Conservation (phyloP, 2,113 vertebrate genomes). For the Pionites leucogaster region DNA sequence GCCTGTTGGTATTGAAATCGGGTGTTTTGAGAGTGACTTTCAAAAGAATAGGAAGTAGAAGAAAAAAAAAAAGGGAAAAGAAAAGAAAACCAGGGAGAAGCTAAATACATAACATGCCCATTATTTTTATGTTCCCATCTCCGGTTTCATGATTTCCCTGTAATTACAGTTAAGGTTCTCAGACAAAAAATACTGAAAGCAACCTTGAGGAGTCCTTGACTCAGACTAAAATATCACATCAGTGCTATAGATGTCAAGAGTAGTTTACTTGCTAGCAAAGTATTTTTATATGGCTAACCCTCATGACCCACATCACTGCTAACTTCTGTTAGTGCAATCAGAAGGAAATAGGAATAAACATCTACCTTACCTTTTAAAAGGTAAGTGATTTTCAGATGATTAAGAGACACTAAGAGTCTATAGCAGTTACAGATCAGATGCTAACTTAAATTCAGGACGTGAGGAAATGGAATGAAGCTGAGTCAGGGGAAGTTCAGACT, state of each 20-base stretch:
- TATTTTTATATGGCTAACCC: not conserved
- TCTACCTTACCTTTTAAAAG: not conserved
- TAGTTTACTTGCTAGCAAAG: not conserved
- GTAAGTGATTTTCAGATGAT: not conserved
- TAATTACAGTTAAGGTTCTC: not conserved
- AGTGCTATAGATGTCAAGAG: not conserved
- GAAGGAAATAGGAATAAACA: not conserved
- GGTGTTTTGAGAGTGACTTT: not conserved
- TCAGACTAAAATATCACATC: not conserved
- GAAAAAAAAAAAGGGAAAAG: too few relatives aligned
- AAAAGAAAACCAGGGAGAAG: not conserved
- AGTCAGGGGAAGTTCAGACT: not conserved
- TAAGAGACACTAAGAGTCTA: not conserved
- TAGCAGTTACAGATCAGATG: not conserved
- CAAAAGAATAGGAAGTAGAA: not conserved
- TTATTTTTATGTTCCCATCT: not conserved
- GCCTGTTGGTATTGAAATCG: not conserved
- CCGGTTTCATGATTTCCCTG: not conserved
- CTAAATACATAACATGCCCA: not conserved
- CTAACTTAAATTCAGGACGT: not conserved
- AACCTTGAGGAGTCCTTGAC: not conserved
- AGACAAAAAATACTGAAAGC: not conserved
- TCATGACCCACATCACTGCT: not conserved
- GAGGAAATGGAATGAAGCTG: not conserved
- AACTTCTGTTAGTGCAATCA: not conserved